Percentiles rank a stretch among this genome's conserved stretches.
Evolutionary conservation across 2,113 vertebrate genomes (phyloP).

Genomic region (Platycercus adscitus): DNA sequence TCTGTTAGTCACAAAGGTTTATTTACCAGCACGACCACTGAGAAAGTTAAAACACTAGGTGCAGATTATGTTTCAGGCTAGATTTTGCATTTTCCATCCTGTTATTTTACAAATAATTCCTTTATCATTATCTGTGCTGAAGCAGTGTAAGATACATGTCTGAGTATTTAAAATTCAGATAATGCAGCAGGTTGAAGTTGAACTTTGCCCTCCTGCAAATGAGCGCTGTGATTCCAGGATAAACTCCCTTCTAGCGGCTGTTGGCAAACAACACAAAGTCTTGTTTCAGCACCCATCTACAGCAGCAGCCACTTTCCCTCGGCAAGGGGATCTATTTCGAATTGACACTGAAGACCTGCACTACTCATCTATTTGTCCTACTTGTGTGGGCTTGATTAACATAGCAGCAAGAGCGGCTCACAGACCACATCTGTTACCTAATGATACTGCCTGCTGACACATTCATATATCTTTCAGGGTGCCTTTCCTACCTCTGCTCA

Average conservation of each 20-base stretch:
- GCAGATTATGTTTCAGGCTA: background rate
- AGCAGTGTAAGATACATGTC: accelerated
- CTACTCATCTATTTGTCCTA: background rate
- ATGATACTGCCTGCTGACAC: background rate
- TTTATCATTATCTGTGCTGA: background rate
- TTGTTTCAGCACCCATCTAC: background rate
- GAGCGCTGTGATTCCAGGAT: background rate
- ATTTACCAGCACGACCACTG: background rate
- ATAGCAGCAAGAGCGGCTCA: background rate
- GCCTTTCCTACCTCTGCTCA: background rate
- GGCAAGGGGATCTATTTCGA: accelerated
- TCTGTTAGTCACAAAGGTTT: background rate
- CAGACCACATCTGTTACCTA: background rate
- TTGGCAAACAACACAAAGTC: background rate
- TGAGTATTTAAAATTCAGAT: background rate
- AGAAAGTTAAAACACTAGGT: background rate
- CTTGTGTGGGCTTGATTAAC: background rate
- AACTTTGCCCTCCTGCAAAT: background rate
- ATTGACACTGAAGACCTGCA: background rate
- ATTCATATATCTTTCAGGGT: background rate
- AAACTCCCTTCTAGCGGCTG: background rate
- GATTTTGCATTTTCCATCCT: background rate
- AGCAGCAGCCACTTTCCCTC: accelerated
- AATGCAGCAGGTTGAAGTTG: background rate
- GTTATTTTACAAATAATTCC: background rate